Evolutionary conservation across 2,113 vertebrate genomes (phyloP).

Genomic region (Hoplias malabaricus): DNA sequence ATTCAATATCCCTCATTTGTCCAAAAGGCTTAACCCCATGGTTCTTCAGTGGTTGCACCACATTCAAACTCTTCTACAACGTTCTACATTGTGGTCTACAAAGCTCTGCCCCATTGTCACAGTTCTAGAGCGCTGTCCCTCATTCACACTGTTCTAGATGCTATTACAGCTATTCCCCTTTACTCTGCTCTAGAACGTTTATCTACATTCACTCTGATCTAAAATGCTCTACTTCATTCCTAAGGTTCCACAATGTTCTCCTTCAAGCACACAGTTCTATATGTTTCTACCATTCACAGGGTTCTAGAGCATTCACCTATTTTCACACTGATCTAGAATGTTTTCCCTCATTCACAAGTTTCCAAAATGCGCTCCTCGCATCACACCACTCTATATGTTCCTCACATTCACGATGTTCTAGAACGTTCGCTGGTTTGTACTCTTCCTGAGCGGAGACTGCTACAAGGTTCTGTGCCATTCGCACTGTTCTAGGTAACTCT

Average conservation of each 20-base stretch:
- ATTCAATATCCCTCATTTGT: too few relatives aligned
- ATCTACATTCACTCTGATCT: not conserved
- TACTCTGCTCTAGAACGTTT: not conserved
- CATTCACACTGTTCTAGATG: too few relatives aligned
- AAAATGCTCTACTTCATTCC: not conserved
- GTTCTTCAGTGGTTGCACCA: too few relatives aligned
- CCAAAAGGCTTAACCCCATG: too few relatives aligned
- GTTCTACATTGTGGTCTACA: too few relatives aligned
- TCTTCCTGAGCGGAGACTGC: not conserved
- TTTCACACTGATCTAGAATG: not conserved
- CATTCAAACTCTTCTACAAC: too few relatives aligned
- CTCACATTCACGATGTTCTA: not conserved
- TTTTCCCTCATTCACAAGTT: not conserved
- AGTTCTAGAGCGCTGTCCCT: not conserved
- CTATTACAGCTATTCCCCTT: not conserved
- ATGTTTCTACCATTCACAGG: too few relatives aligned
- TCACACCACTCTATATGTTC: too few relatives aligned
- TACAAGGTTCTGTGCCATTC: not conserved
- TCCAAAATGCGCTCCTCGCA: not conserved
- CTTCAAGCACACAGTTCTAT: not conserved
- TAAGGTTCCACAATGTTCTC: not conserved
- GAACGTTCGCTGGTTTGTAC: not conserved
- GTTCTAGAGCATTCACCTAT: not conserved
- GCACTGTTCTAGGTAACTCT: not conserved
- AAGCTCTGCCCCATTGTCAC: not conserved